Conservation (phyloP, 1,140 invertebrate genomes). For the Drosophila ercepeae region DNA sequence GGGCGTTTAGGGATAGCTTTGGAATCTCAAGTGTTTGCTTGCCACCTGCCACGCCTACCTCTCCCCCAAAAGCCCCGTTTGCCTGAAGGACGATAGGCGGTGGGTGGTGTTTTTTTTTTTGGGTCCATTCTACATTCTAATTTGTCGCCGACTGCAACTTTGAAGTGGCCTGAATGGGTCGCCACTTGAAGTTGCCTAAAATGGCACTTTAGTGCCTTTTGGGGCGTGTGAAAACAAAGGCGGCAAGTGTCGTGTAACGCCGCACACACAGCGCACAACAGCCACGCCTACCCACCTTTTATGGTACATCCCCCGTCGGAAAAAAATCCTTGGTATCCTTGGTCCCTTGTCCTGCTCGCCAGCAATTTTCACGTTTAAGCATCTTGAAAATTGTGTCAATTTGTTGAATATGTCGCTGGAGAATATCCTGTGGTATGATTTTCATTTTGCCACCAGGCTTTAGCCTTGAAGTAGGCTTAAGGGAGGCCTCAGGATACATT, state of each 20-base stretch:
- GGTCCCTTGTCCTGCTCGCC: constrained; percentile 1
- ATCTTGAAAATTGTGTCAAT: constrained; percentile 83
- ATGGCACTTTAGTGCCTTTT: constrained; percentile 83
- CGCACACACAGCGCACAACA: neutral
- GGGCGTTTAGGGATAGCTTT: constrained; percentile 69
- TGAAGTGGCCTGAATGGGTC: constrained; percentile 50
- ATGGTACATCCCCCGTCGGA: neutral
- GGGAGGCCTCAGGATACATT: neutral
- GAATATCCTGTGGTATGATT: constrained; percentile 69
- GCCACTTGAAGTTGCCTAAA: constrained; percentile 79
- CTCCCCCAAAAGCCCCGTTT: neutral
- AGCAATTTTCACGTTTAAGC: constrained; percentile 70
- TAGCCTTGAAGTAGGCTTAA: constrained; percentile 22
- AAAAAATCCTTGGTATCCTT: constrained; percentile 12
- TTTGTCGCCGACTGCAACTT: constrained; percentile 79
- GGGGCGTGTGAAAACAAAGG: constrained; percentile 81
- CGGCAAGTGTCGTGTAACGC: constrained; percentile 74
- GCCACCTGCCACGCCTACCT: constrained; percentile 46
- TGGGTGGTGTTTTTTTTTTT: neutral
- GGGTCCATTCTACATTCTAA: constrained; percentile 61
- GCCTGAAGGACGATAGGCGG: constrained; percentile 18
- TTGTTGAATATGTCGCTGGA: constrained; percentile 78
- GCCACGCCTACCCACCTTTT: neutral
- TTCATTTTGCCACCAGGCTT: constrained; percentile 42
- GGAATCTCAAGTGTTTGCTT: constrained; percentile 63